Base-by-base conservation (phyloP, 2,797 vertebrate species). In the Pseudomugil tenellus region DNA sequence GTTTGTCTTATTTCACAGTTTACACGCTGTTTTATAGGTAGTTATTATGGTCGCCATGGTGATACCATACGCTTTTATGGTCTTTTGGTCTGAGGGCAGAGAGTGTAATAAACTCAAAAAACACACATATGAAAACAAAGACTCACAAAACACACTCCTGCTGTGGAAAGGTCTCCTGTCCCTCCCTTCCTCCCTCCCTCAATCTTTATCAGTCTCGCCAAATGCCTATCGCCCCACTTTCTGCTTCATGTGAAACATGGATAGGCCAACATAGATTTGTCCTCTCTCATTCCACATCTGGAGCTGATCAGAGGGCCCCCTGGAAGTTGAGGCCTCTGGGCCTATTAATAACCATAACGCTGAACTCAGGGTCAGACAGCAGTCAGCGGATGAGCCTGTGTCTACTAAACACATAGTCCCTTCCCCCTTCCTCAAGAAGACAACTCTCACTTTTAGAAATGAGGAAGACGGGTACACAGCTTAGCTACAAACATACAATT, bases 221-320 rank as follows among this genome's bases (percentile, higher is more conserved):
- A 91, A 88, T 92, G 82, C 90, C 89, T 79, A 80, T 86, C 88
- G 89, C 72, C 72, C 68, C 55, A 25, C 87, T 81, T 70, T 89
- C 79, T 68, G 77, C 81, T 77, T 62, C 84, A 81, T 86, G 90
- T 87, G 89, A 90, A 94, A 94, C 94, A 93, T 92, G 92, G 90
- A 92, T 84, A 77, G 84, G 89, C 93, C 87, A 91, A 92, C 81
- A 67, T 74, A 70, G 78, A 86, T 84, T 85, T 82, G 87, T 89
- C 84, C 87, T 80, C 80, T 84, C 87, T 86, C 87, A 88, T 94
- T 87, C 89, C 92, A 93, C 95, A 95, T 95, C 95, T 95, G 95
- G 95, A 94, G 90, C 92, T 95, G 93, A 93, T 96, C 94, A 94
- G 91, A 93, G 80, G 87, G 92, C 93, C 94, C 94, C 94, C 93